Base-by-base conservation (phyloP, 2,113 vertebrate species). In the Dipodomys merriami region DNA sequence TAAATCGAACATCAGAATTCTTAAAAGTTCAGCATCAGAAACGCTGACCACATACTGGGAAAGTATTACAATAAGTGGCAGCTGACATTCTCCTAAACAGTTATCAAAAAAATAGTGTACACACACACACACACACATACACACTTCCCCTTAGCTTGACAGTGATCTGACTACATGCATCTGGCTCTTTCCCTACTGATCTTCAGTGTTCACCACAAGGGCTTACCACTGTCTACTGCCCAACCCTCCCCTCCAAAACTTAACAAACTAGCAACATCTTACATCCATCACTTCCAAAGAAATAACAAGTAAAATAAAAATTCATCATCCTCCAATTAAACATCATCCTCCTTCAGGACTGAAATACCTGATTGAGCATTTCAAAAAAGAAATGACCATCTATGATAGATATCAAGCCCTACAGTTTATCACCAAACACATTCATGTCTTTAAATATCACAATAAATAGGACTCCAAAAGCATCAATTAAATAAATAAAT, bases 1-100 rank as follows among this genome's bases (percentile, higher is more conserved):
- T 96, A 77, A 84, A 88, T 60, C 93, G 83, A 96, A 95, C 90
- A 86, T 67, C 79, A 80, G 57, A 83, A 49, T 96, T 97, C 88
- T 91, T 90, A 92, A 57, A 83, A 6, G 30, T 76, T 91, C 62
- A 89, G 49, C 80, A 93, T 91, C 94, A 95, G 87, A 91, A 83
- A 88, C 88, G 53, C 25, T 92, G 80, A 79, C 19, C 69, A 91
- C 72, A 79, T n/a, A 64, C 22, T 72, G 18, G 60, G 44, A 82
- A 92, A 80, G 6, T 13, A 8, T 62, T 82, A 64, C 30, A 89
- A 77, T 94, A 93, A 95, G 95, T 90, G 95, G 80, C 69, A 89
- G 69, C 12, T 35, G 4, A n/a, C 29, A 23, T 62, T 88, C 81
- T 93, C 73, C 85, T 68, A 19, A 22, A 72, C 16, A 30, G 19